Evolutionary conservation across 2,113 vertebrate genomes (phyloP), one percentile per base, ranked within the genome.

Genomic region (Pollachius pollachius): DNA sequence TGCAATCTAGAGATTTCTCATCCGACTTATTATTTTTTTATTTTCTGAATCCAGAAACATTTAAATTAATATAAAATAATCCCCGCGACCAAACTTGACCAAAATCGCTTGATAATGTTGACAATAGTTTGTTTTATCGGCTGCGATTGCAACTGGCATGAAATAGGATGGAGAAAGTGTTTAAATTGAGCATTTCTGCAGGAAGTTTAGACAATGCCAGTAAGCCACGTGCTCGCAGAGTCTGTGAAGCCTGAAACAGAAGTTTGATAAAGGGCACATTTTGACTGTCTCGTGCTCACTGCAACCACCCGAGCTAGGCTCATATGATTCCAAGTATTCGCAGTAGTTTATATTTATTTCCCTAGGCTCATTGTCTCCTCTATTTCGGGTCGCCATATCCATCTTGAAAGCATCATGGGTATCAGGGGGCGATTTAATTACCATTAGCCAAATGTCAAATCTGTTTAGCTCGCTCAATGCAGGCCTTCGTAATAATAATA

Each of bases 161-260:
- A 59, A 68, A 61, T 1, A 15, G 0, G 71, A 72, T 1, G 64
- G 77, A 78, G 69, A 11, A 5, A 0, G 57, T 23, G 75, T 84
- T 81, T 83, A 70, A 80, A 85, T 62, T 76, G 79, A 84, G 70
- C 87, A 73, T 86, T 85, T 76, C 81, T 84, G 73, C 80, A 79
- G 79, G 83, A 88, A 84, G 84, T 85, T 76, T 62, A 87, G 80
- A 93, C 92, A 92, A 92, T 92, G 88, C 89, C 79, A 83, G 75
- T 77, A 90, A 30, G 86, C 91, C 91, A 92, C 91, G 92, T 93
- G 92, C 89, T 93, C 91, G 71, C 58, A 54, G 75, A 71, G 81
- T 86, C 81, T 84, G 84, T 60, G 71, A 83, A 71, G 71, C 67
- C 75, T 76, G 76, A 76, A 82, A 84, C 72, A 75, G 41, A 84